phyloP scores from a whole-genome alignment of 2,113 vertebrate genomes.

The Ceyx margarethae region DNA sequence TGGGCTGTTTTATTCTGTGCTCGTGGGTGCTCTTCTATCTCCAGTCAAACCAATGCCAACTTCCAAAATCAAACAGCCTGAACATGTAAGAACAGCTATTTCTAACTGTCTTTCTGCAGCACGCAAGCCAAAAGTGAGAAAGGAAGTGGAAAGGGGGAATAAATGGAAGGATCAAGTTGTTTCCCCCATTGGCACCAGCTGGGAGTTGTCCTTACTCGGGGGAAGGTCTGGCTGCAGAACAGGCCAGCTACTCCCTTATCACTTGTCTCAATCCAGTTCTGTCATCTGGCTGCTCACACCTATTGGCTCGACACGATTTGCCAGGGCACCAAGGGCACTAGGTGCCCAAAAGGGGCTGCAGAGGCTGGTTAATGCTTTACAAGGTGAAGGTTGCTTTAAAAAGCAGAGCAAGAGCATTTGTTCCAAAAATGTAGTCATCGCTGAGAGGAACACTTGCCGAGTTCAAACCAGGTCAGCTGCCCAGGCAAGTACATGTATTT shows the following conservation, averaged over 20 bases:
- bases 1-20: conserved; percentile 28
- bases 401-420: background rate
- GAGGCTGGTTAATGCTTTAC: conserved; percentile 13
- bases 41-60: conserved; percentile 52
- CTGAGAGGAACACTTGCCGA: background rate
- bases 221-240: background rate
- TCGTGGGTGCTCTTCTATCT: conserved; percentile 44
- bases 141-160: conserved; percentile 30
- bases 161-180: conserved; percentile 29
- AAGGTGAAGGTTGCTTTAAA: conserved; percentile 20
- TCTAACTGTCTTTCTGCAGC: conserved; percentile 50
- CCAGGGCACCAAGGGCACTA: background rate
- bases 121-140: conserved; percentile 33
- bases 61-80: conserved; percentile 65
- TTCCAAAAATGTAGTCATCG: conserved; percentile 41
- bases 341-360: background rate
- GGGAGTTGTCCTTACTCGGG: conserved; percentile 28
- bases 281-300: conserved; percentile 5
- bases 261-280: background rate
- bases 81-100: conserved; percentile 67
- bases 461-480: conserved; percentile 64
- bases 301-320: background rate
- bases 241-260: background rate
- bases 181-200: conserved; percentile 45
- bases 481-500: conserved; percentile 14